Conservation (phyloP, 2,113 vertebrate species). For the Carettochelys insculpta region DNA sequence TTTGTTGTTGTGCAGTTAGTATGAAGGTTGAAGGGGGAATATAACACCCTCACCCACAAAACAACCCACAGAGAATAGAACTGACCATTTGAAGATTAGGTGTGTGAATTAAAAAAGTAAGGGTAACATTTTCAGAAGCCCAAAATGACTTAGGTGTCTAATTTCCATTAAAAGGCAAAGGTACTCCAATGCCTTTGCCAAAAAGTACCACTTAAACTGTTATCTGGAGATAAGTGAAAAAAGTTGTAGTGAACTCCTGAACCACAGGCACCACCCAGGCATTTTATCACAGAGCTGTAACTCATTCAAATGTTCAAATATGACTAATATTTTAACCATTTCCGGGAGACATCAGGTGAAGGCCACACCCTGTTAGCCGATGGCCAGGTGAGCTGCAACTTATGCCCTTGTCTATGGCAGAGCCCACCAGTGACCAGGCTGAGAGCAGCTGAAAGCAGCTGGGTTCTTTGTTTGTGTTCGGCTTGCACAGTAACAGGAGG, state of each 20-base stretch:
- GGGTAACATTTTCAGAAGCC: not conserved
- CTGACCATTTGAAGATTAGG: not conserved
- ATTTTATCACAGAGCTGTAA: not conserved
- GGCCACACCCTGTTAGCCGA: too few species aligned
- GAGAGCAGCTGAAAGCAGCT: too few species aligned
- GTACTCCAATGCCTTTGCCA: not conserved
- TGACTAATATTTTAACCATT: fast-evolving
- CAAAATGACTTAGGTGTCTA: not conserved
- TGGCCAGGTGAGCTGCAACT: too few species aligned
- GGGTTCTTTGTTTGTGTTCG: too few species aligned
- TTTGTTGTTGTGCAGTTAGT: not conserved
- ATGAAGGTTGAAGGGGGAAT: not conserved
- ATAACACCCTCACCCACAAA: not conserved
- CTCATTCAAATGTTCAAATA: not conserved
- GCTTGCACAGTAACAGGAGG: too few species aligned
- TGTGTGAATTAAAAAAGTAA: not conserved
- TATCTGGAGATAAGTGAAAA: not conserved
- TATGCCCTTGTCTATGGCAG: too few species aligned
- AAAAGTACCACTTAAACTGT: not conserved
- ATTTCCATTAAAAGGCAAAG: not conserved
- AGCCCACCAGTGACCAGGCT: too few species aligned
- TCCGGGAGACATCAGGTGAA: not conserved
- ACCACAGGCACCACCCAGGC: not conserved
- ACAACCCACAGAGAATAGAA: not conserved
- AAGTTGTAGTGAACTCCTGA: not conserved